phyloP scores from a whole-genome alignment of 2,797 vertebrate species.

The Acridotheres tristis region DNA sequence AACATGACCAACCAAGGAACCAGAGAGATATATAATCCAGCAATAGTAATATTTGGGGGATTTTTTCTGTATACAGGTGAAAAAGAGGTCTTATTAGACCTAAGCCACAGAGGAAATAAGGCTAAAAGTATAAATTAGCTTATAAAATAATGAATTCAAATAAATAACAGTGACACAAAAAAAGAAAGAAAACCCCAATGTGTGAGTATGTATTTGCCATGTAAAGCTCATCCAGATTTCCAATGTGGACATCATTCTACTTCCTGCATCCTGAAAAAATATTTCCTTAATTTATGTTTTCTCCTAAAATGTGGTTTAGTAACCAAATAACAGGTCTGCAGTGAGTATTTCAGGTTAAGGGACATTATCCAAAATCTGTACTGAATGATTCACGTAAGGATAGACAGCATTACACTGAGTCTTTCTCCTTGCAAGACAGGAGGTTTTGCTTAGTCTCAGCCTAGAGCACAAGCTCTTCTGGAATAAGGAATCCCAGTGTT shows the following conservation, averaged over 20 bases:
- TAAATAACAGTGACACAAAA: neutral
- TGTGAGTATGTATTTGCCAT: neutral
- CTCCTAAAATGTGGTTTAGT: neutral
- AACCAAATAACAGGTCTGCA: neutral
- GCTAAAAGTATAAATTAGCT: neutral
- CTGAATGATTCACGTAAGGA: neutral
- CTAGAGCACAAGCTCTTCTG: neutral
- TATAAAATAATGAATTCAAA: neutral
- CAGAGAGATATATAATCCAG: neutral
- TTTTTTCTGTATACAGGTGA: neutral
- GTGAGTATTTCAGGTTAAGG: neutral
- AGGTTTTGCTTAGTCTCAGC: neutral
- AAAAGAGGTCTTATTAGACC: neutral
- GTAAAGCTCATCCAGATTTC: neutral
- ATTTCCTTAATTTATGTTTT: neutral
- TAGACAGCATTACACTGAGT: neutral
- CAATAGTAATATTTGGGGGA: neutral
- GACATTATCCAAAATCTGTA: neutral
- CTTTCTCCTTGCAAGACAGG: neutral
- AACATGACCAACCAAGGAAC: neutral
- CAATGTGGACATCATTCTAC: neutral
- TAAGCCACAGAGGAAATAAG: neutral
- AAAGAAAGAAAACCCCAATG: rapidly evolving
- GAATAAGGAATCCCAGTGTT: neutral
- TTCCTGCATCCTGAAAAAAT: neutral